These are phyloP conservation scores for Turritopsis dohrnii DNA, from an alignment of 30 jellyfish, hydroid and myxozoan genomes.

Conservation along the genomic window DNA sequence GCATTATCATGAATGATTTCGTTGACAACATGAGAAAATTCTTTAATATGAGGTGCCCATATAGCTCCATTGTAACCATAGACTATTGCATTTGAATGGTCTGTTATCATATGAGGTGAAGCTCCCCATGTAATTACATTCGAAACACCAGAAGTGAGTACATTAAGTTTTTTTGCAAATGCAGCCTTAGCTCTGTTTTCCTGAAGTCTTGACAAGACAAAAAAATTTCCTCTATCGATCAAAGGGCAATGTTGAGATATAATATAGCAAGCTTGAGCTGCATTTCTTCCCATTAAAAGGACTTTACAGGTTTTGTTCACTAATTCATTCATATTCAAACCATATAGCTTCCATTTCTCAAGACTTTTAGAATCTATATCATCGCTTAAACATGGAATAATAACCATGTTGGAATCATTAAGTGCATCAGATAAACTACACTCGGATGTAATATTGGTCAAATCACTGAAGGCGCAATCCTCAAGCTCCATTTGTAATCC, in stretches of 20 bases:
- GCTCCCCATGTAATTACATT: constrained; percentile 81
- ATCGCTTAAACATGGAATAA: constrained; percentile 36
- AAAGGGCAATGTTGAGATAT: constrained; percentile 34
- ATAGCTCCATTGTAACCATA: constrained; percentile 84
- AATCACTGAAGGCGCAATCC: constrained; percentile 74
- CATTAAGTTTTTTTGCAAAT: constrained; percentile 61
- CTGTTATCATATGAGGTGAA: constrained; percentile 31
- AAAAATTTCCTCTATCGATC: constrained; percentile 32
- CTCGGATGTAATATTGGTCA: constrained; percentile 36
- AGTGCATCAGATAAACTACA: constrained; percentile 52
- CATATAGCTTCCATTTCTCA: constrained; percentile 32
- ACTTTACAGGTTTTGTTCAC: constrained; percentile 55
- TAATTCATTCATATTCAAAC: constrained; percentile 26
- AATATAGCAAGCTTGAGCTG: constrained; percentile 43
- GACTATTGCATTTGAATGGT: constrained; percentile 57
- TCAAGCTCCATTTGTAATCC: constrained; percentile 72
- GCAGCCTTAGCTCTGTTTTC: constrained; percentile 74
- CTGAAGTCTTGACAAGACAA: constrained; percentile 60
- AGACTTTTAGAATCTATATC: constrained; percentile 25
- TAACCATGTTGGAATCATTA: constrained; percentile 46
- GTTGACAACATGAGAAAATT: constrained; percentile 52
- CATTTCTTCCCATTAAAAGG: constrained; percentile 60
- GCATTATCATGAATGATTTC: constrained; percentile 65
- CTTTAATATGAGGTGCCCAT: constrained; percentile 93
- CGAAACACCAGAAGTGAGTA: constrained; percentile 56